Evolutionary conservation across 2,797 vertebrate genomes (phyloP).

Genomic region (Halcyon chelicuti): DNA sequence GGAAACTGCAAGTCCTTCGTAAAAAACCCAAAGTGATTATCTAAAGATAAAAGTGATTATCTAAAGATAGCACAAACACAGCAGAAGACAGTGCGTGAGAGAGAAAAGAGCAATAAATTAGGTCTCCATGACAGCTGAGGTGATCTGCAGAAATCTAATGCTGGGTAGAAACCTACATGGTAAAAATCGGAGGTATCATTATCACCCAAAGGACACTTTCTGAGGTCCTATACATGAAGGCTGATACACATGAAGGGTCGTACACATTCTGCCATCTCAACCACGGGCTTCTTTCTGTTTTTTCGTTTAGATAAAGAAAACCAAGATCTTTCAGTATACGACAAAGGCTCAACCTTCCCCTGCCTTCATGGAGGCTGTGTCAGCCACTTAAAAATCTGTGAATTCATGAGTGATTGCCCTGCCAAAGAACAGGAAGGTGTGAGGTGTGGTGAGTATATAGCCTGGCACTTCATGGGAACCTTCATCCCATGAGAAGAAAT

Average conservation of each 20-base stretch:
- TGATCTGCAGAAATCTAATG: background rate
- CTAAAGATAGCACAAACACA: background rate
- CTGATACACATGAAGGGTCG: background rate
- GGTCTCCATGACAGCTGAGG: background rate
- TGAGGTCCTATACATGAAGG: background rate
- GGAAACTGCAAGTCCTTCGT: background rate
- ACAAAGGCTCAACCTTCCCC: slow-evolving; percentile 72
- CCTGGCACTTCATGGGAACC: background rate
- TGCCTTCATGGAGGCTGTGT: slow-evolving; percentile 84
- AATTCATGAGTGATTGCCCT: slow-evolving; percentile 87
- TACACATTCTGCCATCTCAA: background rate
- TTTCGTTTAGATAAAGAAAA: slow-evolving; percentile 46
- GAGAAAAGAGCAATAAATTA: background rate
- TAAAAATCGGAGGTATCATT: background rate
- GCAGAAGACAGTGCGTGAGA: background rate
- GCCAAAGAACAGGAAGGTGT: slow-evolving; percentile 81
- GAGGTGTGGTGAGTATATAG: slow-evolving; percentile 85
- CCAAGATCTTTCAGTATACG: slow-evolving; percentile 2
- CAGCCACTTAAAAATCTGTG: slow-evolving; percentile 82
- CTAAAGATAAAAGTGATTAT: background rate
- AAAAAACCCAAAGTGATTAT: background rate
- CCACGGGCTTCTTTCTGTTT: background rate
- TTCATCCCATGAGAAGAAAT: background rate
- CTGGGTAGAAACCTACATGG: background rate
- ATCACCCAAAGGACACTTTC: background rate